Evolutionary conservation across 2,113 vertebrate species (phyloP).

Genomic region (Ptyas mucosa): DNA sequence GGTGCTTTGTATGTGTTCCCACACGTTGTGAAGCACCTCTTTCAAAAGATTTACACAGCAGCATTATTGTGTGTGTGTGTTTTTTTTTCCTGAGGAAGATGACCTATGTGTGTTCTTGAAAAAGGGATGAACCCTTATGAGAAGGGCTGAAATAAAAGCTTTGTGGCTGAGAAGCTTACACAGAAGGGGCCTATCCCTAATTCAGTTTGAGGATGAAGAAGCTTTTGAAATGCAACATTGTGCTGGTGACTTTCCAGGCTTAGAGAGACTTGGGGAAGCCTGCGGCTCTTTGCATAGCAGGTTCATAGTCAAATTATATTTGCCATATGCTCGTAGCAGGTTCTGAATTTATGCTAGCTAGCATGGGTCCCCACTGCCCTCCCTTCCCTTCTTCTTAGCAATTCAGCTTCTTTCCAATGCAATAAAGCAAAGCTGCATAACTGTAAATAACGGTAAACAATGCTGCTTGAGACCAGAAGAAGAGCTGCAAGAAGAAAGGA

Average conservation of each 20-base stretch:
- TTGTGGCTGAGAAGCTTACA: not conserved
- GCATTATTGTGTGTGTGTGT: not conserved
- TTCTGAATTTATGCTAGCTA: not conserved
- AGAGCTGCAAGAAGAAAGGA: not conserved
- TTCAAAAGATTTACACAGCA: not conserved
- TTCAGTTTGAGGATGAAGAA: slow-evolving; percentile 8
- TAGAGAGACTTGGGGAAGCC: not conserved
- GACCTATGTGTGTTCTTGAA: not conserved
- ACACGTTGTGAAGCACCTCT: not conserved
- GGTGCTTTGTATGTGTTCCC: not conserved
- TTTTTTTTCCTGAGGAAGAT: not conserved
- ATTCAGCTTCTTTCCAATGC: not conserved
- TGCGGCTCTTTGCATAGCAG: not conserved
- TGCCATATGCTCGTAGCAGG: not conserved
- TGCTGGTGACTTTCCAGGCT: not conserved
- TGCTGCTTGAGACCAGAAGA: not conserved
- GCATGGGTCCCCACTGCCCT: not conserved
- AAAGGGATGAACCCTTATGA: not conserved
- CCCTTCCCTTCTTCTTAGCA: not conserved
- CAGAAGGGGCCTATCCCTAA: not conserved
- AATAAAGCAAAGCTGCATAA: not conserved
- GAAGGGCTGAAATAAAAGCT: not conserved
- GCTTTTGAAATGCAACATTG: not conserved
- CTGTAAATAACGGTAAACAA: not conserved
- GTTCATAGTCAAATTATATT: slow-evolving; percentile 11